Percentiles rank a stretch among this genome's conserved stretches.
These are phyloP conservation scores for Aix galericulata DNA, from an alignment of 2,113 vertebrate species.

Conservation along the genomic window DNA sequence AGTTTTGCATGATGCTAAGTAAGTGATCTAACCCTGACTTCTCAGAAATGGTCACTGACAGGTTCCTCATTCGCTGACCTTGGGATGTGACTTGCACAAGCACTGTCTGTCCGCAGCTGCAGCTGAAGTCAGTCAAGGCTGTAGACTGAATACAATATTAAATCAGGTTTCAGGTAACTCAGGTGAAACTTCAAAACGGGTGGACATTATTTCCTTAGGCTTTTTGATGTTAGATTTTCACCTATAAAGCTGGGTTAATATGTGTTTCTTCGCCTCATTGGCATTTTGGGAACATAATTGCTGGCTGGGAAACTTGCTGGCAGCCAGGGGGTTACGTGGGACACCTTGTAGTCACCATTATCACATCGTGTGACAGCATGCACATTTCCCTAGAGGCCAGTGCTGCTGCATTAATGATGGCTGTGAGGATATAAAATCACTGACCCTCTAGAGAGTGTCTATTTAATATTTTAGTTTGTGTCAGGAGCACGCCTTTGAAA, in stretches of 20 bases:
- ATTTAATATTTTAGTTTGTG: background rate
- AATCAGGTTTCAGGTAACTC: background rate
- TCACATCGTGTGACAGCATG: no score
- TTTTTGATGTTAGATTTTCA: background rate
- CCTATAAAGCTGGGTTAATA: background rate
- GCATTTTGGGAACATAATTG: background rate
- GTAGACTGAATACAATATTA: background rate
- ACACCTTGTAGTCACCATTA: background rate
- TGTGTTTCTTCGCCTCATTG: background rate
- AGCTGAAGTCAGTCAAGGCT: background rate
- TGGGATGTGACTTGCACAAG: background rate
- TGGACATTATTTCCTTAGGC: background rate
- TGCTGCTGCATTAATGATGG: background rate
- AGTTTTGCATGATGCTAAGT: background rate
- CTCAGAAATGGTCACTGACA: background rate
- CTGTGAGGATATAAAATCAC: background rate
- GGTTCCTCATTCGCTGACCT: conserved; percentile 1
- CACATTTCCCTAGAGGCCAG: background rate
- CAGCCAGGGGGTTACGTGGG: background rate
- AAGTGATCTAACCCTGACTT: background rate
- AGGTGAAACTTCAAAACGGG: background rate
- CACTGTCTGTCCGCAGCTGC: background rate
- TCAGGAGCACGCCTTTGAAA: background rate
- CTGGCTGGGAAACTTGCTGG: background rate
- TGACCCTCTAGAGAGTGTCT: background rate